These are phyloP conservation scores for Dipodomys merriami DNA, from an alignment of 2,113 vertebrate species.

Conservation along the genomic window DNA sequence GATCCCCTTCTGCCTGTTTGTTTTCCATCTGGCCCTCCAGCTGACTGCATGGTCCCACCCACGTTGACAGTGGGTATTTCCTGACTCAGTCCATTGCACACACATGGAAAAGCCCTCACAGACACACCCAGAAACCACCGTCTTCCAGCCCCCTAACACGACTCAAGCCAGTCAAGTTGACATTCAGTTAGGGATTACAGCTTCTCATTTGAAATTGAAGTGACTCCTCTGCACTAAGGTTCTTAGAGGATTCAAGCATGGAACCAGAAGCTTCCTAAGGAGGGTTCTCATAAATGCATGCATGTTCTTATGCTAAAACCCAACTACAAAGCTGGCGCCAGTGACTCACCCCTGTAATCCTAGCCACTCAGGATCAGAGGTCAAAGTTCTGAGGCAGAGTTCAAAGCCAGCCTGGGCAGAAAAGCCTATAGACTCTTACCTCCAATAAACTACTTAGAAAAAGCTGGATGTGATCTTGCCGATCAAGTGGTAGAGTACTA, in stretches of 20 bases:
- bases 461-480: no score
- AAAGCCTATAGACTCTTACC: no score
- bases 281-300: not conserved
- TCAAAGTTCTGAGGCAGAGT: no score
- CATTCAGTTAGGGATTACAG: not conserved
- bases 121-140: not conserved
- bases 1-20: not conserved
- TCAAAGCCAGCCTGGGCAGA: no score
- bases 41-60: not conserved
- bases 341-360: no score
- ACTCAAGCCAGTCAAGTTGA: not conserved
- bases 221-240: not conserved
- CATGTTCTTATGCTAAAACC: not conserved
- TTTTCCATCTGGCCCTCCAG: not conserved
- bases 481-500: no score
- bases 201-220: not conserved
- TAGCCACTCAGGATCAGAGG: no score
- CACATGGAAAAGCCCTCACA: not conserved
- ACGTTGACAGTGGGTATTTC: rapidly evolving
- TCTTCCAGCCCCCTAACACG: not conserved
- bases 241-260: not conserved
- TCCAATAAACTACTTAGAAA: no score
- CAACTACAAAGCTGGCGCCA: no score
- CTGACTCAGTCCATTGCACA: not conserved
- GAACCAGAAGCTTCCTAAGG: not conserved